A percentile compares a stretch with the other conserved stretches of the same genome.
Conservation (phyloP, 2,797 vertebrate genomes). For the Sardinella longiceps region DNA sequence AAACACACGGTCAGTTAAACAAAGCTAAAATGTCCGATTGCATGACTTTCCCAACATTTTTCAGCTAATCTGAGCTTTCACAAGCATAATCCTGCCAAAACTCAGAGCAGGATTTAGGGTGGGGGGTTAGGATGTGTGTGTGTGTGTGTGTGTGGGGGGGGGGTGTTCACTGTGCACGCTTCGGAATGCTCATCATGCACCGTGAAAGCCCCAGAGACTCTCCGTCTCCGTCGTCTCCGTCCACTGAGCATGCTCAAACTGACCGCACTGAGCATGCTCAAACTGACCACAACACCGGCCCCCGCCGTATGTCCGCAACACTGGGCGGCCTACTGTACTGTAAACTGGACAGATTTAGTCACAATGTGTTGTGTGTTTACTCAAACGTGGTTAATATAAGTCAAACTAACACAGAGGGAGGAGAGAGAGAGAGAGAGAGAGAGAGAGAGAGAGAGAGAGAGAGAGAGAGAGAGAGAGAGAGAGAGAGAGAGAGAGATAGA, state of each 20-base stretch:
- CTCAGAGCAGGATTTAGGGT: not conserved
- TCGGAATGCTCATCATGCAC: not conserved
- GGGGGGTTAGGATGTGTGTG: too few relatives aligned
- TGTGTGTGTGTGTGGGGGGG: not conserved
- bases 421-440: too few relatives aligned
- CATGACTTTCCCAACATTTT: constrained; percentile 13
- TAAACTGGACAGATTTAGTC: not conserved
- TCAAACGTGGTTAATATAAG: not conserved
- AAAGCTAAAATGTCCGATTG: constrained; percentile 11
- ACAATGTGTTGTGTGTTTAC: not conserved
- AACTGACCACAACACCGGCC: not conserved
- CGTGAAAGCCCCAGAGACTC: constrained; percentile 3
- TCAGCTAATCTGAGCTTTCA: not conserved
- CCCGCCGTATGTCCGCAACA: too few relatives aligned
- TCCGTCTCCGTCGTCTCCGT: not conserved
- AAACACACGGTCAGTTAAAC: constrained; percentile 41
- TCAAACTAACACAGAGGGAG: too few relatives aligned
- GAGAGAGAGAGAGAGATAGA: too few relatives aligned
- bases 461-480: too few relatives aligned
- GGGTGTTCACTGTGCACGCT: not conserved
- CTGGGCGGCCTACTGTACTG: not conserved
- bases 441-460: too few relatives aligned
- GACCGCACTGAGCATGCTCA: not conserved
- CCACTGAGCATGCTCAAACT: not conserved
- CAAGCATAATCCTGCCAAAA: constrained; percentile 37